Conservation (phyloP, 2,113 vertebrate genomes). For the Anolis carolinensis region DNA sequence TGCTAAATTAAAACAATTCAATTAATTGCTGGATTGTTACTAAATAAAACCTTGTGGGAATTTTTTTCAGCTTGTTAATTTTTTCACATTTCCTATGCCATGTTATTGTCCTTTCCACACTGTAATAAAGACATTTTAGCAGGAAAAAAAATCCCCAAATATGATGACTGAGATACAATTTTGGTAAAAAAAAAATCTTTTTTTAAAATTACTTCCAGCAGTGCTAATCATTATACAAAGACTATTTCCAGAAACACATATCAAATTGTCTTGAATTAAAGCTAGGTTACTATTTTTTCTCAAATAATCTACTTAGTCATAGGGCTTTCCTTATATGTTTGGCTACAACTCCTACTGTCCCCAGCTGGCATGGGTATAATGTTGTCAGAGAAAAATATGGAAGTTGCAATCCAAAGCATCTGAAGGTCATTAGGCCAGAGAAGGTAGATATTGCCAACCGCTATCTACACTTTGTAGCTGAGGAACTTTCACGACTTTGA, state of each 20-base stretch:
- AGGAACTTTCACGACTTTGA: not conserved
- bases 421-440: not conserved
- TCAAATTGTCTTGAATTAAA: not conserved
- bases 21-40: not conserved
- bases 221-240: conserved; percentile 51
- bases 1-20: not conserved
- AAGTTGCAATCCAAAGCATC: not conserved
- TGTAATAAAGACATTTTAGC: conserved; percentile 46
- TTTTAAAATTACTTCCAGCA: conserved; percentile 42
- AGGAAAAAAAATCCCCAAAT: conserved; percentile 36
- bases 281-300: not conserved
- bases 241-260: conserved; percentile 37
- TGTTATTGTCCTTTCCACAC: conserved; percentile 39
- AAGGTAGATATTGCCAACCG: not conserved
- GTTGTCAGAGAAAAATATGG: not conserved
- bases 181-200: conserved; percentile 47
- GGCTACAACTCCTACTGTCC: not conserved
- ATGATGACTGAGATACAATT: conserved; percentile 48
- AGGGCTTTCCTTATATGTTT: not conserved
- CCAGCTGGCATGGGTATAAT: not conserved
- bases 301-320: not conserved
- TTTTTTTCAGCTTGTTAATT: conserved; percentile 28
- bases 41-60: not conserved
- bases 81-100: conserved; percentile 38
- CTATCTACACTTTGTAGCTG: not conserved